These are phyloP conservation scores for Saccostrea glomerata DNA, from an alignment of 1,140 invertebrate species.

Conservation along the genomic window DNA sequence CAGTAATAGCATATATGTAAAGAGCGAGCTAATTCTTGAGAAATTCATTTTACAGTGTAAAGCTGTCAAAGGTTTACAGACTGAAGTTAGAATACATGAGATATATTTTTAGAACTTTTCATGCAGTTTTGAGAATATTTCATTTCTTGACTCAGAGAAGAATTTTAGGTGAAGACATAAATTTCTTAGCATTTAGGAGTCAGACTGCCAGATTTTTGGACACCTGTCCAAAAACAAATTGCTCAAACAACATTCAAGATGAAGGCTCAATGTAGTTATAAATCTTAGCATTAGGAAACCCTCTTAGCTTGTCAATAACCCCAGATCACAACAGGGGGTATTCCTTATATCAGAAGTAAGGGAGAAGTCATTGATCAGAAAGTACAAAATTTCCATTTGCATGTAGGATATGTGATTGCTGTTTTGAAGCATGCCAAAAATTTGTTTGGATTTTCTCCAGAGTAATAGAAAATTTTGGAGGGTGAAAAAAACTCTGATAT, in stretches of 20 bases:
- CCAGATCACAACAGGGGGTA: not conserved
- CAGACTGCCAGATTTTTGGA: not conserved
- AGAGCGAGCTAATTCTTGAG: not conserved
- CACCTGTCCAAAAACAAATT: not conserved
- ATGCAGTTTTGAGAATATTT: not conserved
- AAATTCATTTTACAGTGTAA: not conserved
- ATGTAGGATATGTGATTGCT: not conserved
- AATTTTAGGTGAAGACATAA: not conserved
- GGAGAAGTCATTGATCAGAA: constrained; percentile 1
- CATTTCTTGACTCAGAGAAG: not conserved
- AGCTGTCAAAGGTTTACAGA: not conserved
- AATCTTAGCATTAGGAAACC: not conserved
- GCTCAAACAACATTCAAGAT: not conserved
- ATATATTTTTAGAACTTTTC: not conserved
- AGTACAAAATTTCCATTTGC: not conserved
- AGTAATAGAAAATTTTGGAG: not conserved
- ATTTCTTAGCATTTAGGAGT: not conserved
- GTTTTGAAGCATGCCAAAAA: constrained; percentile 10
- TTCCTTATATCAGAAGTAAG: not conserved
- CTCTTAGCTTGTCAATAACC: not conserved
- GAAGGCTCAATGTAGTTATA: not conserved
- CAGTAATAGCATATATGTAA: too few relatives aligned
- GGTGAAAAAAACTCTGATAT: not conserved
- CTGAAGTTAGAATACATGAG: not conserved
- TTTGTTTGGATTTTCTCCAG: not conserved